Evolutionary conservation across 2,113 vertebrate genomes (phyloP).

Genomic region (Sitta europaea): DNA sequence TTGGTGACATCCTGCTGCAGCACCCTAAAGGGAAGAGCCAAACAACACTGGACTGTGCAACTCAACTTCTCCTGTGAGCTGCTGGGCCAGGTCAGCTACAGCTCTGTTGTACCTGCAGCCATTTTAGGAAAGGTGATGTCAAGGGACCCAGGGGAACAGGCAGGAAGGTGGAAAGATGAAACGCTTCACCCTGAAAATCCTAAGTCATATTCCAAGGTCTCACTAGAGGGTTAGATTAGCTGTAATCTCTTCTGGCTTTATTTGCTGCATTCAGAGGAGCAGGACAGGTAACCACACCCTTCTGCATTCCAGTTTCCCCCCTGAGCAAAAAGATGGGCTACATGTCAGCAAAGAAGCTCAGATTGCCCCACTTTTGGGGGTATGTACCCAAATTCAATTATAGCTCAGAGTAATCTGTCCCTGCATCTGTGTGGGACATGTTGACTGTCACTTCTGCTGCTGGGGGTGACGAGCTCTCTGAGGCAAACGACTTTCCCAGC

Average conservation of each 20-base stretch:
- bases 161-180: neutral
- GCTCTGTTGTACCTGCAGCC: neutral
- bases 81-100: neutral
- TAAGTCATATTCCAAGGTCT: neutral
- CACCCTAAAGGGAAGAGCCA: neutral
- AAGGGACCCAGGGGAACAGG: neutral
- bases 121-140: neutral
- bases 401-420: fast-evolving
- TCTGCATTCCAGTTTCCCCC: neutral
- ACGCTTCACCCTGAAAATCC: fast-evolving
- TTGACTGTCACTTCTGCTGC: neutral
- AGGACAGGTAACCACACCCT: neutral
- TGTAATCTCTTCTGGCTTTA: neutral
- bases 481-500: neutral
- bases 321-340: neutral
- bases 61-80: neutral
- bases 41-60: neutral
- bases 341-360: neutral
- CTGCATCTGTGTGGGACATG: neutral
- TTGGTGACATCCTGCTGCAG: neutral
- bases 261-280: neutral
- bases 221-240: neutral
- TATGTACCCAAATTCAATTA: neutral
- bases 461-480: neutral
- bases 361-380: neutral